Evolutionary conservation across 1,140 invertebrate genomes (phyloP), one percentile per base, ranked within the genome.

Genomic region (Drosophila cardini): DNA sequence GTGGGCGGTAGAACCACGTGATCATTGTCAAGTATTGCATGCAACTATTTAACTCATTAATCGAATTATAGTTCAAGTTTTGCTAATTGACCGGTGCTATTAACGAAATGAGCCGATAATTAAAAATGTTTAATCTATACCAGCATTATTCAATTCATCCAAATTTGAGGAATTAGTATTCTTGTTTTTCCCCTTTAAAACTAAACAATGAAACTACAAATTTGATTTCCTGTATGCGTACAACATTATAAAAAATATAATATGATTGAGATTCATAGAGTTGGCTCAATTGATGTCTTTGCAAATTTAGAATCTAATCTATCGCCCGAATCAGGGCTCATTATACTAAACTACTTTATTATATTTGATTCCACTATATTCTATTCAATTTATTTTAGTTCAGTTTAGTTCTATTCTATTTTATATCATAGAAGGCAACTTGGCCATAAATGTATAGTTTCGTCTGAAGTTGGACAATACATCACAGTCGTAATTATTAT

Each of bases 161-260:
- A 71, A 43, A 52, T 62, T 80, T 50, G 56, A 46, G 38, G 61
- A 67, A 69, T 63, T 76, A 82, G 32, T 62, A 70, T 76, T 72
- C 83, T 86, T 45, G 83, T 82, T 86, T 82, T 72, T 38, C 40
- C 26, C 46, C 40, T n/a, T n/a, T 34, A 34, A 26, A 65, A 56
- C 40, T 13, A 73, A 63, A 76, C 61, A 73, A 74, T 55, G 63
- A 50, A 67, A 79, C 64, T 68, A 80, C 21, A 64, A 71, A 89
- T 77, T 80, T 76, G 50, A 89, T 87, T 87, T 89, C 84, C 83
- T 87, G 72, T 74, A 76, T 85, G 53, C 65, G 69, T 81, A 74
- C 78, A 72, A 46, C 72, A 76, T 70, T 50, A 70, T 58, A 58
- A 62, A 57, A 56, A n/a, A 69, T 42, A 48, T 52, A 38, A n/a